Base-by-base conservation (phyloP, 2,113 vertebrate genomes). In the Bubalus kerabau region DNA sequence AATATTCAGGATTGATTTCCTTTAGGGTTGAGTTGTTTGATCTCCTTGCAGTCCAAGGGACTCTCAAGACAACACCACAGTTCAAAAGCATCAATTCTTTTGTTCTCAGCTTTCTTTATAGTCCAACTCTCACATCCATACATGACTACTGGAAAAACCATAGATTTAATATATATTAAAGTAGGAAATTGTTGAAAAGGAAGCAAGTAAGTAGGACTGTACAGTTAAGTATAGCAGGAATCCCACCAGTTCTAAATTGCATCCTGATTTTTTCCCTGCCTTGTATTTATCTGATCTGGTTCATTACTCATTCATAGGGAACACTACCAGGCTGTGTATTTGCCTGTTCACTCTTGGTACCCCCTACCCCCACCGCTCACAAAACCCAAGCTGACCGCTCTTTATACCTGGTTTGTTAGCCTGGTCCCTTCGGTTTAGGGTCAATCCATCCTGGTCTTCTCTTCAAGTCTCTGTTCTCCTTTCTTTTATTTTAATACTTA, bases 211-310 rank as follows among this genome's bases (percentile, higher is more conserved):
- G 32, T 26, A 76, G 36, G 71, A 76, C 71, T 96, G 23, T 6
- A 9, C 13, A 60, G 3, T 80, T 84, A 93, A 6, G 14, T 80
- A 46, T 46, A 24, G 52, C 23, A 57, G n/a, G 52, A 71, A 21
- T 78, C 89, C 62, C 71, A 71, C n/a, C 14, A 84, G 36, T 46
- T 94, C 62, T 96, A 52, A 84, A 62, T 81, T 84, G 26, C 83
- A 71, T 87, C 57, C 64, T 96, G 62, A 32, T 46, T 57, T 59
- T 81, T 43, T 43, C 32, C 8, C 13, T 6, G 2, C 48, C 36
- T 59, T 26, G 24, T 12, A 12, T 59, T 64, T 52, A 21, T 81
- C 32, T 67, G 30, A 21, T 86, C 15, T 54, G 56, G 17, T 21
- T 71, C 32, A n/a, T 90, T 94, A 40, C 43, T 93, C 9, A 17